Conservation (phyloP, 2,888 invertebrate species). For the Augochlorella aurata region DNA sequence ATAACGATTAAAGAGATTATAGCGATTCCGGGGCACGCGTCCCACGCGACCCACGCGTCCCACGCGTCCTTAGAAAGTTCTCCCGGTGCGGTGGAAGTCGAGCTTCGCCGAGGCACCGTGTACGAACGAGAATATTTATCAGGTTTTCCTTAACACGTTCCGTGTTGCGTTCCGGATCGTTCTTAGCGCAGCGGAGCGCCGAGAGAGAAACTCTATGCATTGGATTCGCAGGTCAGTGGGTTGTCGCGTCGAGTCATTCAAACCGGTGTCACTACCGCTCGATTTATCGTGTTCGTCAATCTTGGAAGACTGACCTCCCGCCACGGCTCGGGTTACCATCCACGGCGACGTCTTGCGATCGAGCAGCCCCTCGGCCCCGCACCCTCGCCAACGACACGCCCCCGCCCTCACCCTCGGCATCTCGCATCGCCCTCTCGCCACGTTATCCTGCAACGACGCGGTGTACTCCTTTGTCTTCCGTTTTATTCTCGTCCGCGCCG, state of each 20-base stretch:
- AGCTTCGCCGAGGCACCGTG: neutral
- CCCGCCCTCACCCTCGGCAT: slow-evolving; percentile 12
- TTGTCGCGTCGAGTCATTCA: slow-evolving; percentile 79
- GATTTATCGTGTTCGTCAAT: slow-evolving; percentile 81
- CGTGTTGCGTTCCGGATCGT: slow-evolving; percentile 29
- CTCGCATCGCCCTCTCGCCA: slow-evolving; percentile 12
- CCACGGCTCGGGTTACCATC: slow-evolving; percentile 78
- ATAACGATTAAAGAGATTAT: no score
- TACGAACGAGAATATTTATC: slow-evolving; percentile 31
- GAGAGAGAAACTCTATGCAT: slow-evolving; percentile 76
- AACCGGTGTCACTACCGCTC: slow-evolving; percentile 74
- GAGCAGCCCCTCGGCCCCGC: neutral
- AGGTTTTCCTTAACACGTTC: slow-evolving; percentile 33
- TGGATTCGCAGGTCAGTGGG: slow-evolving; percentile 82
- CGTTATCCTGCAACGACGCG: slow-evolving; percentile 44
- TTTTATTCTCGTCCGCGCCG: slow-evolving; percentile 60
- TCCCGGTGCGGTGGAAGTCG: neutral
- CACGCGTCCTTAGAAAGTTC: no score
- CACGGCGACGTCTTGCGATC: slow-evolving; percentile 54
- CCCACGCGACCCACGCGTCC: no score
- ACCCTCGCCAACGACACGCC: neutral
- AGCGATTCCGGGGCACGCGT: no score
- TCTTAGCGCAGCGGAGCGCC: slow-evolving; percentile 32
- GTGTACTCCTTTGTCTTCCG: slow-evolving; percentile 70
- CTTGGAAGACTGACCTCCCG: slow-evolving; percentile 78